Evolutionary conservation across 1,140 invertebrate genomes (phyloP).

Genomic region (Orchesella cincta): DNA sequence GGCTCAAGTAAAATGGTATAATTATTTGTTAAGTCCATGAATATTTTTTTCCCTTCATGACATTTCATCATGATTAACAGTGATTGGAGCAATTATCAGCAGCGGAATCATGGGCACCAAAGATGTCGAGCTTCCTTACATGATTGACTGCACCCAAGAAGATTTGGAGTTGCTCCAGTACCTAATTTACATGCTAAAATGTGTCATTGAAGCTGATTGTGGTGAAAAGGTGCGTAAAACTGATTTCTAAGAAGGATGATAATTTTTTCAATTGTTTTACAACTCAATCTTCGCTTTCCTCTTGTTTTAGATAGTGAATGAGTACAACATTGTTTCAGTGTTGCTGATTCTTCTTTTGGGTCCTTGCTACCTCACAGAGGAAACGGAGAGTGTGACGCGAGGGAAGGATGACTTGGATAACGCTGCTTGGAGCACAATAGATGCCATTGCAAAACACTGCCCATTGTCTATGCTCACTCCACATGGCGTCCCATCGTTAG

Average conservation of each 20-base stretch:
- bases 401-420: constrained; percentile 18
- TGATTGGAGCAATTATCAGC: constrained; percentile 12
- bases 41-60: background rate
- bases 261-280: background rate
- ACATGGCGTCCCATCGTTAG: constrained; percentile 14
- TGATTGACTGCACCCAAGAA: constrained; percentile 9
- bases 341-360: background rate
- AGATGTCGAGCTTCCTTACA: background rate
- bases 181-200: constrained; percentile 17
- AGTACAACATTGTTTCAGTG: constrained; percentile 14
- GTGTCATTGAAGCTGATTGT: background rate
- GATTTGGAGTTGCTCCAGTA: constrained; percentile 35
- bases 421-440: background rate
- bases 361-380: constrained; percentile 15
- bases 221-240: background rate
- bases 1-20: background rate
- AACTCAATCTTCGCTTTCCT: background rate
- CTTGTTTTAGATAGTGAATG: background rate
- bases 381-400: background rate
- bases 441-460: constrained; percentile 12
- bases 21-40: background rate
- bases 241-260: background rate
- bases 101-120: background rate
- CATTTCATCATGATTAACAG: constrained; percentile 5
- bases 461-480: constrained; percentile 23